These are phyloP conservation scores for Parasteatoda lunata DNA, from an alignment of 2,888 invertebrate genomes.

Conservation along the genomic window DNA sequence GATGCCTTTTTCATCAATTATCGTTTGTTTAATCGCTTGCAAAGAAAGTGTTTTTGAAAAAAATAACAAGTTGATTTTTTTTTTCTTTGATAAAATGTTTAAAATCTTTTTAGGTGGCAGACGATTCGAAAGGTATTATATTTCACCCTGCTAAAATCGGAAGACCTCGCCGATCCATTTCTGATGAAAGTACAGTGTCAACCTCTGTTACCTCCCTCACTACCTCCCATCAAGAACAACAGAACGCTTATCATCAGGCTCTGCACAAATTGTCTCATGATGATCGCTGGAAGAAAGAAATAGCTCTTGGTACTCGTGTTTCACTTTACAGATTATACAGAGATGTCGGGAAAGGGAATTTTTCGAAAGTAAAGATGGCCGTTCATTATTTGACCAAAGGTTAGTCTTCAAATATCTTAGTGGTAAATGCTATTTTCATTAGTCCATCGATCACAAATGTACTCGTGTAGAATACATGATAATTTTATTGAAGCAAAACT, in stretches of 20 bases:
- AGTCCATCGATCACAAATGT: too few species aligned
- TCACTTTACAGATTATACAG: slow-evolving; percentile 84
- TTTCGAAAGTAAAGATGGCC: slow-evolving; percentile 85
- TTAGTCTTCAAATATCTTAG: slow-evolving; percentile 70
- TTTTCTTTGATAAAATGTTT: too few species aligned
- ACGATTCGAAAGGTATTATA: slow-evolving; percentile 21
- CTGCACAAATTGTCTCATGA: slow-evolving; percentile 69
- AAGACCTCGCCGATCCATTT: slow-evolving; percentile 49
- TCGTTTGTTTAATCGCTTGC: too few species aligned
- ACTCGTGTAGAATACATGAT: too few species aligned
- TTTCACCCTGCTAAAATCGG: slow-evolving; percentile 9
- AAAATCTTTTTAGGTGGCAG: slow-evolving; percentile 35
- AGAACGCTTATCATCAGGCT: slow-evolving; percentile 25
- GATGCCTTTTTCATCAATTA: too few species aligned
- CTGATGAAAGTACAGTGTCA: slow-evolving; percentile 53
- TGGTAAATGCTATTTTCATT: too few species aligned
- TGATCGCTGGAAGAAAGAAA: slow-evolving; percentile 77
- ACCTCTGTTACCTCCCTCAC: slow-evolving; percentile 28
- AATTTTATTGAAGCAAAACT: too few species aligned
- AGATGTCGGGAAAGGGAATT: slow-evolving; percentile 85
- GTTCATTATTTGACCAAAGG: slow-evolving; percentile 84
- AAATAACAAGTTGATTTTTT: too few species aligned
- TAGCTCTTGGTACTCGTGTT: slow-evolving; percentile 82
- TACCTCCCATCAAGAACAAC: background rate
- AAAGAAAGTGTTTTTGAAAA: too few species aligned